Percentiles rank a stretch among this genome's conserved stretches.
Evolutionary conservation across 2,888 invertebrate species (phyloP).

Genomic region (Orthonevra nobilis): DNA sequence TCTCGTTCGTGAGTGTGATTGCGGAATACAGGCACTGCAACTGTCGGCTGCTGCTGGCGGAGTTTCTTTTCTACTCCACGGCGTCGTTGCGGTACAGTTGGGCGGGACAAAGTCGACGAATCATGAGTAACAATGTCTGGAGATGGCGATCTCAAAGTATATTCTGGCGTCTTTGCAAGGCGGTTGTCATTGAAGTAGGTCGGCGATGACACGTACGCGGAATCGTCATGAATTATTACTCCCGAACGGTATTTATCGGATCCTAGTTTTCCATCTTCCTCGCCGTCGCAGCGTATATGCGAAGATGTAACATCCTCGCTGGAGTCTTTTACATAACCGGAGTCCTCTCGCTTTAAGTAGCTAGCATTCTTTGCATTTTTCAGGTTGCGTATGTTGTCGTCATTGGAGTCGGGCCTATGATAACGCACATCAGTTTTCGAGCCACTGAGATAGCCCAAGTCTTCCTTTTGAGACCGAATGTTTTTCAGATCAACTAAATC

Average conservation of each 20-base stretch:
- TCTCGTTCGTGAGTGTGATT: conserved; percentile 78
- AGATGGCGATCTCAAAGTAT: conserved; percentile 67
- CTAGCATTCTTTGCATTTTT: conserved; percentile 69
- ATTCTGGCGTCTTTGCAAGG: conserved; percentile 78
- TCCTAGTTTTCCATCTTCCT: conserved; percentile 76
- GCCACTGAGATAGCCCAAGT: conserved; percentile 74
- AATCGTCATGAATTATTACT: conserved; percentile 82
- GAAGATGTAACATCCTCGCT: conserved; percentile 78
- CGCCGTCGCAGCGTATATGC: conserved; percentile 80
- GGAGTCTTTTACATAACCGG: conserved; percentile 74
- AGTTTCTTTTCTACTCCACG: conserved; percentile 83
- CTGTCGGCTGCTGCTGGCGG: conserved; percentile 76
- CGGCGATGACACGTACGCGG: conserved; percentile 82
- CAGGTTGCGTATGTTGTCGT: conserved; percentile 72
- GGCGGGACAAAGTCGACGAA: conserved; percentile 77
- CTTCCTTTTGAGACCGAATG: conserved; percentile 75
- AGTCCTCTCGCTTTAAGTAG: conserved; percentile 74
- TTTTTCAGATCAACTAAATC: conserved; percentile 77
- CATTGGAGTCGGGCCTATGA: conserved; percentile 72
- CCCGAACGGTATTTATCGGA: conserved; percentile 79
- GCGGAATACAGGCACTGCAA: conserved; percentile 78
- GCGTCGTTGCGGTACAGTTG: conserved; percentile 85
- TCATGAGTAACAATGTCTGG: conserved; percentile 36
- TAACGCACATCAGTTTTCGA: conserved; percentile 75
- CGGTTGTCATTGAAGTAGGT: conserved; percentile 83